Evolutionary conservation across 2,888 invertebrate species (phyloP).

Genomic region (Ganaspis brasiliensis): DNA sequence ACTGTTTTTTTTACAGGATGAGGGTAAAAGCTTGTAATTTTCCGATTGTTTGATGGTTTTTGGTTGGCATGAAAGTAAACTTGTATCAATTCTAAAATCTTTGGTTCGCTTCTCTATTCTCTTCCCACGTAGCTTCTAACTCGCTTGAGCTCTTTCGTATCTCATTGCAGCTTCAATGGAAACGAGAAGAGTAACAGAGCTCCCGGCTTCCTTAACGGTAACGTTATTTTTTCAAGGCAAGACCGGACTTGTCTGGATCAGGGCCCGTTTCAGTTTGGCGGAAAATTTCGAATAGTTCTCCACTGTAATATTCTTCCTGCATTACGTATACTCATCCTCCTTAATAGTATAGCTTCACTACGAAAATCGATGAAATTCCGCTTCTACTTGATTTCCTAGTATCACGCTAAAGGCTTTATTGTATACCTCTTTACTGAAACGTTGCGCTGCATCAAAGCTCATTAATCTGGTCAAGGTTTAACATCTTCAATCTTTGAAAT

Average conservation of each 20-base stretch:
- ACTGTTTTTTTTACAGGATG: constrained; percentile 35
- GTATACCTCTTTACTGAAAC: neutral
- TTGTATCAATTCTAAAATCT: constrained; percentile 41
- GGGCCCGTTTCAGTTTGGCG: constrained; percentile 54
- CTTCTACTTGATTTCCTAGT: constrained; percentile 8
- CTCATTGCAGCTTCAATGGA: constrained; percentile 60
- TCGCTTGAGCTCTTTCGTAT: constrained; percentile 55
- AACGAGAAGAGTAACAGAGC: constrained; percentile 61
- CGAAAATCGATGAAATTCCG: neutral
- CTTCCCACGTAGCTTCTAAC: constrained; percentile 39
- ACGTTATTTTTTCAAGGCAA: constrained; percentile 62
- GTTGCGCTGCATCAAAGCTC: constrained; percentile 18
- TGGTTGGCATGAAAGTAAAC: neutral
- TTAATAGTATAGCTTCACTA: neutral
- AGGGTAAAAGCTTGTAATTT: neutral
- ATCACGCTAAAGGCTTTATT: neutral
- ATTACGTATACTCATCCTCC: neutral
- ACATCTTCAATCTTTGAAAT: neutral
- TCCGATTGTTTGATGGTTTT: neutral
- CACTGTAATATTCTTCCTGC: neutral
- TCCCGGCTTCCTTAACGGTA: constrained; percentile 74
- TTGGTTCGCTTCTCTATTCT: constrained; percentile 13
- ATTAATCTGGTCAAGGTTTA: constrained; percentile 20
- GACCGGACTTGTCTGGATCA: constrained; percentile 58
- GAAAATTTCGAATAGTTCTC: constrained; percentile 48